Conservation (phyloP, 1,140 invertebrate genomes). For the Galleria mellonella region DNA sequence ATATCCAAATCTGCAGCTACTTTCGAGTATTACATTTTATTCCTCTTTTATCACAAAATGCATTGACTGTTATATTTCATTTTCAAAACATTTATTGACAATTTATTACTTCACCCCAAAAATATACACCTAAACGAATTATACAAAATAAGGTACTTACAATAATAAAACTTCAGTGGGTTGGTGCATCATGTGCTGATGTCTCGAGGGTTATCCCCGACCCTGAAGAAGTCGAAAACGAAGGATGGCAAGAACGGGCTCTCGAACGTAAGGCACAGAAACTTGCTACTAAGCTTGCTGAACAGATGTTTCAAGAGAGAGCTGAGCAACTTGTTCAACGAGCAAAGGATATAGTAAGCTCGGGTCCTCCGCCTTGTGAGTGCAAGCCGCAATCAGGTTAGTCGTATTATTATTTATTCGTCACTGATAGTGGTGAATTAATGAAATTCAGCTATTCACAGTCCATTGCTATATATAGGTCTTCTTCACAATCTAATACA, state of each 20-base stretch:
- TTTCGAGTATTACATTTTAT: too few relatives aligned
- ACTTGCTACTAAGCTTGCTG: conserved; percentile 40
- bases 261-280: conserved; percentile 42
- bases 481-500: too few relatives aligned
- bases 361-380: conserved; percentile 45
- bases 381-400: conserved; percentile 22
- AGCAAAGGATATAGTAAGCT: conserved; percentile 32
- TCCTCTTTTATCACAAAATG: too few relatives aligned
- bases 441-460: too few relatives aligned
- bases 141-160: neutral
- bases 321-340: conserved; percentile 36
- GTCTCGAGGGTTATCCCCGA: conserved; percentile 12
- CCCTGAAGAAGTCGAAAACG: conserved; percentile 9
- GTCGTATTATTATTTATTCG: neutral
- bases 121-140: too few relatives aligned
- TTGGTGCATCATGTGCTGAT: conserved; percentile 47
- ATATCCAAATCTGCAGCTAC: too few relatives aligned
- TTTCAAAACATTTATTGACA: too few relatives aligned
- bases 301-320: conserved; percentile 47
- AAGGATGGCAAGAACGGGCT: conserved; percentile 33
- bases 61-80: too few relatives aligned
- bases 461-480: too few relatives aligned
- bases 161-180: conserved; percentile 33
- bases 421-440: too few relatives aligned
- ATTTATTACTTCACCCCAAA: too few relatives aligned